These are phyloP conservation scores for Ciconia boyciana DNA, from an alignment of 2,113 vertebrate genomes.

Conservation along the genomic window DNA sequence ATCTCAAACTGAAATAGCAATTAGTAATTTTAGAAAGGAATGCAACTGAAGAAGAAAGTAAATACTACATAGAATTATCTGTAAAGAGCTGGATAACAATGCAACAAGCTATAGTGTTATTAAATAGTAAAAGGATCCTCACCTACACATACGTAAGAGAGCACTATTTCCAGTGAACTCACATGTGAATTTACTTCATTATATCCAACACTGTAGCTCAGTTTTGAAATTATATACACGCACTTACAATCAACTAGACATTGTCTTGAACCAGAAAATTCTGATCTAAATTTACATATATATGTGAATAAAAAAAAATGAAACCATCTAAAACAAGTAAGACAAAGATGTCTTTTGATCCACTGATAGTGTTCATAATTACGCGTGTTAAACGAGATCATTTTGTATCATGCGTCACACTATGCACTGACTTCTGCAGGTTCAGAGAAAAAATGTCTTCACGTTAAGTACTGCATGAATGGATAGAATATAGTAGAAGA, in stretches of 20 bases:
- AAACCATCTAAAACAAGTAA: neutral
- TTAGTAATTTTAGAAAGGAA: neutral
- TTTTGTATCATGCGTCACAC: neutral
- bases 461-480: neutral
- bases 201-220: neutral
- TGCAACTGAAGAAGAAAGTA: neutral
- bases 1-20: neutral
- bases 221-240: neutral
- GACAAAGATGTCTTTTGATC: neutral
- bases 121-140: neutral
- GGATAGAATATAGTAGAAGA: neutral
- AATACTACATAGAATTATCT: neutral
- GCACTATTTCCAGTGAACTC: neutral
- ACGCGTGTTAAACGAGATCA: neutral
- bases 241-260: neutral
- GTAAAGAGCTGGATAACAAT: neutral
- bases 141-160: neutral
- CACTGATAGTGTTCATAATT: neutral
- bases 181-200: neutral
- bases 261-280: neutral
- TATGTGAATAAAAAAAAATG: neutral
- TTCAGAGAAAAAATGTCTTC: neutral
- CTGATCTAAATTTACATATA: neutral
- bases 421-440: neutral
- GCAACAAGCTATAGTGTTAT: neutral